Base-by-base conservation (phyloP, 1,140 invertebrate species). In the Anoplolepis gracilipes region DNA sequence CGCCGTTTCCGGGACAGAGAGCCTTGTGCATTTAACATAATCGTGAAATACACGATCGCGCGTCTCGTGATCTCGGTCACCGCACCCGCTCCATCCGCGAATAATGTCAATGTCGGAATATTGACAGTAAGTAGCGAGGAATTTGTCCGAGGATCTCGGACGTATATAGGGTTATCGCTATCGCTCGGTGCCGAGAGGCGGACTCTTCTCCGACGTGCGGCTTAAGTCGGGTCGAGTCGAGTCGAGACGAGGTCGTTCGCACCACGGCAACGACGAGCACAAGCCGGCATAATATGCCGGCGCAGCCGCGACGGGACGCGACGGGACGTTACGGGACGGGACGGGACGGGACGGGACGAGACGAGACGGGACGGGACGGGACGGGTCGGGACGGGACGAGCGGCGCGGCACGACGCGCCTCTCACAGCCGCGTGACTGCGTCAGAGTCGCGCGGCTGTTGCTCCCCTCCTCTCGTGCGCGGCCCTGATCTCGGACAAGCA, bases 401-500 rank as follows among this genome's bases (percentile, higher is more conserved):
- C n/a, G 62, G 7, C 19, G 65, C 65, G 28, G 61, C 33, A 33
- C 30, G 75, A 62, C 61, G 62, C 75, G 85, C 55, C 67, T 62
- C 42, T 62, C 33, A 49, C 62, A 86, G 73, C 75, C 87, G 78
- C 85, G 85, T 86, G 78, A 77, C 84, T 88, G 77, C 70, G 62
- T 61, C 73, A 84, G 73, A 62, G 39, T 84, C 61, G 53, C 49
- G 25, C 75, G 49, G 62, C 53, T 28, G 42, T 59, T 84, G 57
- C 79, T 49, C 78, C 16, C 46, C 46, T 22, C 33, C 16, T 25
- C 25, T 49, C 42, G 55, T 22, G 73, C 39, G 39, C 73, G 85
- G 90, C 73, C 85, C 85, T 82, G 78, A 91, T 92, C 86, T 89
- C 62, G 67, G 87, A 87, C 87, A 92, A 92, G 84, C 72, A 75